Base-by-base conservation (phyloP, 2,797 vertebrate genomes). In the Columba guinea region DNA sequence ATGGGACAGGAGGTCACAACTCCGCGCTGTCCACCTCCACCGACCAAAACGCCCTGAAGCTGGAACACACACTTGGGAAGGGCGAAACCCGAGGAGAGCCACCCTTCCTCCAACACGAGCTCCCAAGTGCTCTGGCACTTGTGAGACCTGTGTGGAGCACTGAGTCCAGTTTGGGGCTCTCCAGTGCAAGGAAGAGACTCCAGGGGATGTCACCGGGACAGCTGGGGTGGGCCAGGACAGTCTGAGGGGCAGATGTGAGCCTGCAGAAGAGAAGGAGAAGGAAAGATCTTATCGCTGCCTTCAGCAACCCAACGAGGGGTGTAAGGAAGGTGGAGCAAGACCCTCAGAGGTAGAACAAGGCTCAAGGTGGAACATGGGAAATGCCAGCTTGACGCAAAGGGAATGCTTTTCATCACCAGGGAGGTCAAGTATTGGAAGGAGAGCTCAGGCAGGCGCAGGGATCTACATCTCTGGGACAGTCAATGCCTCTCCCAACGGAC, bases 331-430 rank as follows among this genome's bases (percentile, higher is more conserved):
- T 16, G 69, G 17, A 75, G 24, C 48, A 56, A 70, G 69, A 17
- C 11, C 24, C 58, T 71, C 35, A 48, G 53, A n/a, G 21, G 22
- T 0, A 53, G 34, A 35, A 35, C 34, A 35, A 35, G 34, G 34
- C 34, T 35, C 34, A 35, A 35, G 34, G 8, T 35, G 34, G 46
- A 21, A 73, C 21, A 11, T 7, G 23, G 37, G 13, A 73, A 41
- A 65, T 8, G 58, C 51, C 78, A 69, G 32, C 49, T 26, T 20
- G 56, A 49, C 44, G 52, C 46, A 56, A 60, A n/a, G 28, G 69
- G 34, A 59, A 41, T 0, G 0, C 26, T 71, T 48, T 52, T 63
- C 64, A 35, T 6, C 52, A 44, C 0, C 2, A 71, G 30, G 19
- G 60, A 87, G 11, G 28, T 53, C 39, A 59, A 14, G 7, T 13